Base-by-base conservation (phyloP, 53 echinoderm and acorn worm species). In the Echinometra lucunter region DNA sequence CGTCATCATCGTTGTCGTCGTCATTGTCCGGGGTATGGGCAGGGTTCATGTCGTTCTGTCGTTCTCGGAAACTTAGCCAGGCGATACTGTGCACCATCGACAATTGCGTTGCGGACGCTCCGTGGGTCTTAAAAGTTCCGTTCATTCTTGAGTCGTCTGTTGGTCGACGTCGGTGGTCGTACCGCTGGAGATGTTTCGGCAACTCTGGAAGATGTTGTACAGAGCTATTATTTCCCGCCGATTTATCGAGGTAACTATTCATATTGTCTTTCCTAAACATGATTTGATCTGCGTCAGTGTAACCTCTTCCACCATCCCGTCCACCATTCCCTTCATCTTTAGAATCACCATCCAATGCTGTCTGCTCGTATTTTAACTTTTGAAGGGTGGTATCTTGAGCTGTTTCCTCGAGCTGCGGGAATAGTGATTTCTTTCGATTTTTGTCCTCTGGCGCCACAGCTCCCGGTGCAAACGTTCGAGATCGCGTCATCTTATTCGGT, bases 41-140 rank as follows among this genome's bases (percentile, higher is more conserved):
- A 6, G 74, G 6, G 40, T 80, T 93, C 93, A 93, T 93, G 78
- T 58, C 81, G 37, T 45, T 37, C 38, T 93, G 93, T 38, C 93
- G 80, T 40, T 93, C 93, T 58, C 93, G 37, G 93, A 93, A 93
- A 53, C 93, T 93, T 32, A 93, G 58, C 93, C 93, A 93, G 9
- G 93, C 93, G 58, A 93, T 38, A 57, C 93, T 93, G 57, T 93
- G 93, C 82, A 93, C 93, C 93, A 93, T 93, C 32, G 93, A 93
- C 80, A 93, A 56, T 70, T 32, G 93, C 11, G 35, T 80, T 37
- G 57, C 78, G 23, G 93, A 47, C 40, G 81, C 82, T 34, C 81
- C 80, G 17, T 37, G 56, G 3, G 69, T 92, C 34, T 70, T 78
- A 37, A 93, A 93, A 47, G 93, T 93, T n/a, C 93, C 93, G 82